Evolutionary conservation across 1,140 invertebrate species (phyloP), one percentile per base, ranked within the genome.

Genomic region (Dreissena rostriformis): DNA sequence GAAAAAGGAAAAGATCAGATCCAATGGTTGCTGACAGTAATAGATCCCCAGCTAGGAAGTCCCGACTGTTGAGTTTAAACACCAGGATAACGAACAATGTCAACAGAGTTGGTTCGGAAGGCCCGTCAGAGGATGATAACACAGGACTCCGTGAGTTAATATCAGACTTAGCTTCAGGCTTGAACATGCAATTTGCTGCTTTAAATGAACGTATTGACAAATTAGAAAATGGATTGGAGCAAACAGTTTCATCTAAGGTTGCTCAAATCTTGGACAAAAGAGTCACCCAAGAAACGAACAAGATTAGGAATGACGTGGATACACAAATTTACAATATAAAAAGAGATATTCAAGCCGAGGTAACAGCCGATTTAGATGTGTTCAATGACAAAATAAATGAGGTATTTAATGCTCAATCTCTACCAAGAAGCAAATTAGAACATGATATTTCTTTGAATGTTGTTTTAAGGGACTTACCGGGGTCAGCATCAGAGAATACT

Each of bases 1-100:
- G 22, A 29, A 67, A 67, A 67, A 67, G 65, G 65, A 67, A 67
- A 12, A 67, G 65, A 22, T 67, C 65, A 67, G 65, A 67, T 5
- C 65, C 65, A 15, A 28, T 22, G 1, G 29, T 29, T n/a, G 29
- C 24, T 67, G 65, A 67, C 65, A 28, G 24, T 17, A 29, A 67
- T 28, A 8, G 39, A 39, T 39, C 39, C n/a, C n/a, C n/a, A n/a
- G n/a, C n/a, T n/a, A n/a, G n/a, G n/a, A n/a, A n/a, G n/a, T n/a
- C n/a, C 39, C 39, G 39, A 39, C 4, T 39, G 39, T 39, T 39
- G 39, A 39, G 39, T 39, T 39, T 39, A 39, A 39, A 5, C 39
- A 39, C 39, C 8, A 39, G 39, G 39, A 39, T 39, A 39, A 39
- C 39, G 39, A 39, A 39, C 39, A 39, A 39, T 39, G 39, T 39